Evolutionary conservation across 2,888 invertebrate species (phyloP), one percentile per base, ranked within the genome.

Genomic region (Ormyrus pomaceus): DNA sequence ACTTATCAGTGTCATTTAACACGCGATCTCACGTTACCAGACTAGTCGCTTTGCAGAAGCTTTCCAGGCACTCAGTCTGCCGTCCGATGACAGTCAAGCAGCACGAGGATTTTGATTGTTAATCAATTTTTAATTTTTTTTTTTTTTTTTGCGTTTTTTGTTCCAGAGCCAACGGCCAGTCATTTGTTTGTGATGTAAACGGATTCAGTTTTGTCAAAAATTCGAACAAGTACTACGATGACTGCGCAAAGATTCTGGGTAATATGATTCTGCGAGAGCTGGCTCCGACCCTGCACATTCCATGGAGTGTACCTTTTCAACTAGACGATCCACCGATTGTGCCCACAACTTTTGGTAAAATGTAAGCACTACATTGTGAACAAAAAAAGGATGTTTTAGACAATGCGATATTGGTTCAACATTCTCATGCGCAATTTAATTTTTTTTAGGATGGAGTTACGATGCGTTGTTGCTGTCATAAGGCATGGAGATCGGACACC

Each of bases 151-250:
- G 34, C 34, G 34, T 4, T 34, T 4, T 34, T 71, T 73, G 81
- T 81, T 90, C 34, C 87, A 96, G 99, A 91, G 99, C 99, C 34
- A 99, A 98, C 92, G 99, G 99, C 69, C 97, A 98, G 91, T 99
- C 99, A 0, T 99, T 97, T 91, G 99, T 99, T 0, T 99, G 99
- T 92, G 99, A 99, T 92, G 99, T 99, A 4, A 99, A 99, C 91
- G 99, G 99, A 0, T 99, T 99, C 91, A 99, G 99, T 89, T 99
- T 99, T 91, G 99, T 99, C 48, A 99, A 99, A 91, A 99, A 99
- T 91, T 99, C 99, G 0, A 97, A 97, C 91, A 99, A 99, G 89
- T 99, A 99, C 92, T 99, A 99, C 90, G 99, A 99, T 91, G 99
- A 99, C 89, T 99, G 99, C 91, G 99, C 99, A 45, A 98, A 99